Evolutionary conservation across 2,113 vertebrate species (phyloP), one percentile per base, ranked within the genome.

Genomic region (western clawed frog (Xenopus tropicalis)): DNA sequence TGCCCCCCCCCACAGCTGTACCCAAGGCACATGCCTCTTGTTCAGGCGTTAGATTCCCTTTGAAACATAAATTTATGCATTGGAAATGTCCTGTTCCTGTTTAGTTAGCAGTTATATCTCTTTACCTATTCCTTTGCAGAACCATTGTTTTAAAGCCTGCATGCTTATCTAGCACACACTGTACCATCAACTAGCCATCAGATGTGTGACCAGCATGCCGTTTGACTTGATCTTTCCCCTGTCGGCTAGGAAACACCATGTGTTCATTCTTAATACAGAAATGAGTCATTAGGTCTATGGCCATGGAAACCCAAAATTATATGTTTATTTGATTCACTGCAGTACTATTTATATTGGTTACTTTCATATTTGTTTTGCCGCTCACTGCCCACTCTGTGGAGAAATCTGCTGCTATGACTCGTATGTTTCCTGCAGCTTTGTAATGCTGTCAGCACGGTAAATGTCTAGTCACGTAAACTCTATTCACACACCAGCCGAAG

Each of bases 261-360:
- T 61, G 51, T 67, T 51, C 23, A 68, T 68, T 74, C 44, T 42
- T 66, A 69, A 54, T 44, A 62, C 24, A 68, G 57, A 23, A 62
- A 62, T 69, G 66, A 69, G 72, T 69, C 72, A 75, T 61, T 73
- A 62, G 19, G 23, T 54, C 61, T 68, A 48, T 22, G 25, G 44
- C 14, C 68, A 68, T 75, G 66, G 58, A 75, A 66, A 74, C 23
- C 25, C 52, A 43, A 75, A 69, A 69, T 61, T n/a, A 51, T 54
- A 23, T 75, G 57, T 75, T 69, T 62, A 62, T 75, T 43, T 75
- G 61, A 43, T 61, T 46, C n/a, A 51, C 68, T 64, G 37, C 20
- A 69, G 66, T 23, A n/a, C 66, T 52, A 62, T 75, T 69, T 68
- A 69, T 69, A 48, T 69, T 69, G 66, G 72, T 69, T 69, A 62